A percentile compares a stretch with the other conserved stretches of the same genome.
Evolutionary conservation across 2,797 vertebrate species (phyloP).

Genomic region (Oreortyx pictus): DNA sequence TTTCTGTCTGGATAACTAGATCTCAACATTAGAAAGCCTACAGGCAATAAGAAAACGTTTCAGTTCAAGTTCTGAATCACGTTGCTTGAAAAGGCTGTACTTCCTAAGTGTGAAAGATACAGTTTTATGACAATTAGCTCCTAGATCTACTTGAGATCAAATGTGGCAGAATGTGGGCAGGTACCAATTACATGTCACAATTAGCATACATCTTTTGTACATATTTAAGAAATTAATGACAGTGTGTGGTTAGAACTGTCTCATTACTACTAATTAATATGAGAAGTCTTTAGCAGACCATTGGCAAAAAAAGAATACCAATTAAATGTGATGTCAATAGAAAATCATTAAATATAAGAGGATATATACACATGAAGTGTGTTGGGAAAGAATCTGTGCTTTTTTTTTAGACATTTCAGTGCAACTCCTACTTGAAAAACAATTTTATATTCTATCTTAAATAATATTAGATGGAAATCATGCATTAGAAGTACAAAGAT

Average conservation of each 20-base stretch:
- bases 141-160: constrained; percentile 12
- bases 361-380: constrained; percentile 33
- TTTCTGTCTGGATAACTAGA: background rate
- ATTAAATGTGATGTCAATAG: constrained; percentile 48
- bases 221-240: constrained; percentile 69
- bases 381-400: background rate
- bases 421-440: background rate
- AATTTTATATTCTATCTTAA: background rate
- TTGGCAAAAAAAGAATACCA: constrained; percentile 61
- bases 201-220: constrained; percentile 53
- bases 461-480: background rate
- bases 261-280: constrained; percentile 63
- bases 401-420: constrained; percentile 20
- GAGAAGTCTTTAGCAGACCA: constrained; percentile 24
- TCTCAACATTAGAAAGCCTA: background rate
- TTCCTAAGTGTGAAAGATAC: background rate
- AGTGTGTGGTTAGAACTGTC: constrained; percentile 60
- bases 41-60: background rate
- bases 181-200: constrained; percentile 59
- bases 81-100: background rate
- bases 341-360: constrained; percentile 52
- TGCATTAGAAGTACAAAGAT: background rate
- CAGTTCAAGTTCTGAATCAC: background rate
- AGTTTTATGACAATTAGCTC: constrained; percentile 17
- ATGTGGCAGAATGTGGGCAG: constrained; percentile 37